Percentiles rank a stretch among this genome's conserved stretches.
Conservation (phyloP, 35 echinoderm and acorn worm species). For the Amphiura filiformis region DNA sequence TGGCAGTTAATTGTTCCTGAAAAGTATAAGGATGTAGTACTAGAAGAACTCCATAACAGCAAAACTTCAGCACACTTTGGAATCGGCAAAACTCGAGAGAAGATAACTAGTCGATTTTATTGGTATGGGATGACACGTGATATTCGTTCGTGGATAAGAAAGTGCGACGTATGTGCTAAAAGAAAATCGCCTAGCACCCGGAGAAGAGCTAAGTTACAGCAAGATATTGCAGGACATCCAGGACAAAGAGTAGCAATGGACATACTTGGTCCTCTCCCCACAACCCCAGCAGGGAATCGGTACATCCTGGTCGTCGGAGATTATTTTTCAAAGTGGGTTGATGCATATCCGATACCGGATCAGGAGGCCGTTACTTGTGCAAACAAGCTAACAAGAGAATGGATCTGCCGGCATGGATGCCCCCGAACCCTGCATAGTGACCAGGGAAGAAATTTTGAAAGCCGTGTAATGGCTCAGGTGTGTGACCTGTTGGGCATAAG, state of each 20-base stretch:
- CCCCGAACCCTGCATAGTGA: constrained; percentile 15
- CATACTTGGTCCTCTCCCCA: constrained; percentile 34
- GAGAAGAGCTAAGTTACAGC: constrained; percentile 6
- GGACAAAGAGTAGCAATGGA: constrained; percentile 31
- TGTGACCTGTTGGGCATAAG: constrained; percentile 43
- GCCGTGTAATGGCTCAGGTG: constrained; percentile 34
- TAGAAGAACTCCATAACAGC: constrained; percentile 13
- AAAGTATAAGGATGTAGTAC: not conserved
- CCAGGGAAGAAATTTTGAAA: constrained; percentile 69
- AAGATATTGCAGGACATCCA: constrained; percentile 11
- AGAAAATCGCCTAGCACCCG: not conserved
- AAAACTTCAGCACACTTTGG: not conserved
- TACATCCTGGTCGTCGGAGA: constrained; percentile 38
- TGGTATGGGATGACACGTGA: not conserved
- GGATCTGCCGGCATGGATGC: not conserved
- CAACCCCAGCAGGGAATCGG: not conserved
- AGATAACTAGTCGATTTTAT: not conserved
- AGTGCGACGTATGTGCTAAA: not conserved
- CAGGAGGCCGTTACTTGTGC: constrained; percentile 18
- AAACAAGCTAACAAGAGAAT: not conserved
- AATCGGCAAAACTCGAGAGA: not conserved
- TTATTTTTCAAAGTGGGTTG: constrained; percentile 78
- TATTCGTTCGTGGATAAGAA: not conserved
- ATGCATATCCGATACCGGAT: constrained; percentile 61
- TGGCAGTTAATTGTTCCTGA: constrained; percentile 8